Conservation (phyloP, 2,113 vertebrate genomes). For the Ameiurus melas region DNA sequence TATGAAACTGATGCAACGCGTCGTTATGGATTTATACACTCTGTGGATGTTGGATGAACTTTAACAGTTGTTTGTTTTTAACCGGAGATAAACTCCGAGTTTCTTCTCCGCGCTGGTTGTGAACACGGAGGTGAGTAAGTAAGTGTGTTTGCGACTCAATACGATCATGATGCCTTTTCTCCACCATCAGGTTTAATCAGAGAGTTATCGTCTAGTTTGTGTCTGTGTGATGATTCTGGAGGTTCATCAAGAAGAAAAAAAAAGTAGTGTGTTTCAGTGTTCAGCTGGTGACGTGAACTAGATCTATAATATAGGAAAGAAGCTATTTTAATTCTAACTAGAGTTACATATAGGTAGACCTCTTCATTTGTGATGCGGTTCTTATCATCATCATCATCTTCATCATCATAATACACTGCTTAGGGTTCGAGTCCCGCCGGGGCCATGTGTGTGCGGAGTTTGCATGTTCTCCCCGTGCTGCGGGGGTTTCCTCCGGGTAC, state of each 20-base stretch:
- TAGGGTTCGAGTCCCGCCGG: too few species aligned
- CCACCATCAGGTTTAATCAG: too few species aligned
- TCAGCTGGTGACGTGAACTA: background rate
- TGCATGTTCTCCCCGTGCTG: too few species aligned
- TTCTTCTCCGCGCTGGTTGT: background rate
- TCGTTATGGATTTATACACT: background rate
- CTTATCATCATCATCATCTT: background rate
- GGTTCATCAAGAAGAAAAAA: background rate
- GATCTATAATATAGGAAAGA: background rate
- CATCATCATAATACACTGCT: background rate
- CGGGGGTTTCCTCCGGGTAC: too few species aligned
- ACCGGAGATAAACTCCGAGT: background rate
- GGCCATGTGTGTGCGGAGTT: too few species aligned
- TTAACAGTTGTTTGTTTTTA: background rate
- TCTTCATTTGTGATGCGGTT: background rate
- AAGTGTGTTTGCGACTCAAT: background rate
- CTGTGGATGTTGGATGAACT: background rate
- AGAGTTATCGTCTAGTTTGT: background rate
- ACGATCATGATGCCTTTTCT: background rate
- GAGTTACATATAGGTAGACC: background rate
- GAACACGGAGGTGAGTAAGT: background rate
- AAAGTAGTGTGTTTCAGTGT: background rate
- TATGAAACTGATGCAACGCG: background rate
- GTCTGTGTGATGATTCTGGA: background rate
- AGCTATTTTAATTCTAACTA: background rate